Conservation (phyloP, 2,113 vertebrate genomes). For the Salvelinus fontinalis region DNA sequence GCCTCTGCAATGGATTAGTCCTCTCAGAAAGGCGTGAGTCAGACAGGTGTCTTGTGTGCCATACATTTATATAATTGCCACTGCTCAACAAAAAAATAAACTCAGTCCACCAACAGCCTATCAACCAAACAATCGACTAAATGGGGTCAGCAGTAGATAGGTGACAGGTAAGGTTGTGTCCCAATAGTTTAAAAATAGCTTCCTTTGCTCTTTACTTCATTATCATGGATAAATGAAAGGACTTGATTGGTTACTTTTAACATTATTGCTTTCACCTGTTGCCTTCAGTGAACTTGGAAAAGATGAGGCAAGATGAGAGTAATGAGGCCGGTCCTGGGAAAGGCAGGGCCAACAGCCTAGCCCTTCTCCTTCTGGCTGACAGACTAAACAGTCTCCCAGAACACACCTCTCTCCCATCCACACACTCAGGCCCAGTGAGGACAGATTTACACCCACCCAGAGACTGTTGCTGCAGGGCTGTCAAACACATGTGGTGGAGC, state of each 20-base stretch:
- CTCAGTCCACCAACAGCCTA: no score
- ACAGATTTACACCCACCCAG: conserved; percentile 9
- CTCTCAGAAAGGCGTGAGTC: no score
- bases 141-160: no score
- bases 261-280: no score
- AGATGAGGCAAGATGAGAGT: neutral
- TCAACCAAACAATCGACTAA: no score
- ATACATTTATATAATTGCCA: no score
- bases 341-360: neutral
- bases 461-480: neutral
- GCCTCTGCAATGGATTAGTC: no score
- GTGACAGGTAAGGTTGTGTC: no score
- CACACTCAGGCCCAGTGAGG: neutral
- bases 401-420: neutral
- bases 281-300: neutral
- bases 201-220: no score
- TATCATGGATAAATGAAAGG: neutral
- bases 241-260: neutral
- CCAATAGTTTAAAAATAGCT: no score
- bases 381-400: neutral
- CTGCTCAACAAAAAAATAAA: no score
- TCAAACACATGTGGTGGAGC: neutral
- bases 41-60: no score
- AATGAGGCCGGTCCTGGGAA: neutral
- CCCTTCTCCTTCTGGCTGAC: conserved; percentile 5